A percentile compares a stretch with the other conserved stretches of the same genome.
Conservation (phyloP, 2,113 vertebrate species). For the Campylorhamphus procurvoides region DNA sequence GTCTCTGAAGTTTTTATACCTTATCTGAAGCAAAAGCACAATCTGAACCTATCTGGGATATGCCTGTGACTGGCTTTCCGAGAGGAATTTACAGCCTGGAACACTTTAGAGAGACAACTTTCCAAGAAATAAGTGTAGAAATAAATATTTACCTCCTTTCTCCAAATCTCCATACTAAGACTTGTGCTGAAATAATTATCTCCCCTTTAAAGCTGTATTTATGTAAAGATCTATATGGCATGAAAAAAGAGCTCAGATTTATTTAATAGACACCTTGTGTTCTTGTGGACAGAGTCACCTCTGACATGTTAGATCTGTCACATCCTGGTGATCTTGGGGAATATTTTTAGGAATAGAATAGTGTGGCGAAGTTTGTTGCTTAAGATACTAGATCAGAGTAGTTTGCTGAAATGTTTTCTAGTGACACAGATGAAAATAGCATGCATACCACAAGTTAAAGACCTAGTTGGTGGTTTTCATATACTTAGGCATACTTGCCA, state of each 20-base stretch:
- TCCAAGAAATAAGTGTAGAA: slow-evolving; percentile 42
- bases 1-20: neutral
- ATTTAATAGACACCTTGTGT: neutral
- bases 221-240: neutral
- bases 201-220: slow-evolving; percentile 40
- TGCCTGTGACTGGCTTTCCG: neutral
- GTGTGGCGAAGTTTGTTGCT: neutral
- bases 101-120: slow-evolving; percentile 3
- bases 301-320: neutral
- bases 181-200: slow-evolving; percentile 17
- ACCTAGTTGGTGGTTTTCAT: neutral
- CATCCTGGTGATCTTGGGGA: neutral
- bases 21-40: neutral
- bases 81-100: slow-evolving; percentile 21
- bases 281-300: neutral
- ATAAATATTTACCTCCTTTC: slow-evolving; percentile 26
- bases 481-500: neutral
- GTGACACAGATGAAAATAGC: slow-evolving; percentile 32
- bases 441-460: neutral
- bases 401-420: slow-evolving; percentile 4
- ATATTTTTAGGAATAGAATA: neutral
- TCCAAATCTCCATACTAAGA: neutral
- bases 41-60: neutral
- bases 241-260: neutral
- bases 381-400: neutral